Evolutionary conservation across 2,797 vertebrate genomes (phyloP).

Genomic region (Arctocebus calabarensis): DNA sequence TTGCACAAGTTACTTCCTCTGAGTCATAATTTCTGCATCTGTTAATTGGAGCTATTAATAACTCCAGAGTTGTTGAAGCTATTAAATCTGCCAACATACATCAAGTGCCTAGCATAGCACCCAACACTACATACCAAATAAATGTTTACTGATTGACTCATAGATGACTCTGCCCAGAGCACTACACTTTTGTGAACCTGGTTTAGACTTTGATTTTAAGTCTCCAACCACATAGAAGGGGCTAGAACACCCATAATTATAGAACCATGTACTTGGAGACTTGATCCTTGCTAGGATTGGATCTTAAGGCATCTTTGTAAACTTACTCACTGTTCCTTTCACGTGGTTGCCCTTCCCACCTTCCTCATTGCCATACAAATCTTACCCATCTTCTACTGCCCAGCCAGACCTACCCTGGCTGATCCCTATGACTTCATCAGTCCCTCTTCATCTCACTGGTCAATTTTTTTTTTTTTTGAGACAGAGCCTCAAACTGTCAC

Average conservation of each 20-base stretch:
- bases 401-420: background rate
- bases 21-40: constrained; percentile 62
- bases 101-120: constrained; percentile 42
- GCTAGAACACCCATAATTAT: constrained; percentile 16
- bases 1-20: constrained; percentile 36
- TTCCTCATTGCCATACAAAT: constrained; percentile 8
- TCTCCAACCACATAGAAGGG: background rate
- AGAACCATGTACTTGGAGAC: background rate
- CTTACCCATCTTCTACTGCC: background rate
- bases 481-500: too few relatives aligned
- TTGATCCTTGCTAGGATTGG: background rate
- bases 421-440: background rate
- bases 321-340: constrained; percentile 11
- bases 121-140: constrained; percentile 17
- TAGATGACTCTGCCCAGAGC: constrained; percentile 7
- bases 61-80: constrained; percentile 44
- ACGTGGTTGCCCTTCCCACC: background rate
- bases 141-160: constrained; percentile 68
- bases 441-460: background rate
- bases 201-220: constrained; percentile 56
- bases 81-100: constrained; percentile 61
- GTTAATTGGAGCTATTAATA: constrained; percentile 68
- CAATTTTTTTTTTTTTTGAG: too few relatives aligned
- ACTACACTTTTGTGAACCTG: background rate
- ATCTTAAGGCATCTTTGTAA: background rate